phyloP scores from a whole-genome alignment of 1,140 invertebrate genomes.

The Drosophila punjabiensis region DNA sequence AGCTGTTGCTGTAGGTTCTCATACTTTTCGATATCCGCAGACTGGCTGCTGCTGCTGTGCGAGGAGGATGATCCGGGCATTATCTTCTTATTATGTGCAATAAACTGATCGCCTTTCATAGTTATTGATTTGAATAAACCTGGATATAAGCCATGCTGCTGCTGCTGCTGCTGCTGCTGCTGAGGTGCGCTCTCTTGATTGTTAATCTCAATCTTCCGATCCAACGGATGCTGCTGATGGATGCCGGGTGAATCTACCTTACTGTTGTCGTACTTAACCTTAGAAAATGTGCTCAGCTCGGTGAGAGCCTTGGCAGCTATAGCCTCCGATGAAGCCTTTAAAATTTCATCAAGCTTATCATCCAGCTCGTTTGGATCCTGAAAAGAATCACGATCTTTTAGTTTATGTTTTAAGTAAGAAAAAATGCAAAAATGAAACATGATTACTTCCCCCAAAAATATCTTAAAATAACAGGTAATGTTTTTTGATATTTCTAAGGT shows the following conservation, averaged over 20 bases:
- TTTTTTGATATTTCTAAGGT: background rate
- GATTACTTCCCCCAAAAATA: background rate
- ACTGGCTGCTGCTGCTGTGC: conserved; percentile 27
- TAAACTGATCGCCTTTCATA: conserved; percentile 39
- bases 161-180: conserved; percentile 18
- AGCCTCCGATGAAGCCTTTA: conserved; percentile 78
- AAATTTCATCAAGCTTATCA: conserved; percentile 67
- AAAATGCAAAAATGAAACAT: background rate
- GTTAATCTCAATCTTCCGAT: conserved; percentile 39
- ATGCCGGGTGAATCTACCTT: conserved; percentile 35
- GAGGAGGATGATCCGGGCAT: conserved; percentile 21
- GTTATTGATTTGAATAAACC: conserved; percentile 53
- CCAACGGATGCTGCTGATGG: conserved; percentile 15
- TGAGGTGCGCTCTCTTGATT: conserved; percentile 36
- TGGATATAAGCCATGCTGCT: conserved; percentile 45
- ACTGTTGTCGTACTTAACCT: conserved; percentile 62
- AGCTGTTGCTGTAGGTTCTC: conserved; percentile 79
- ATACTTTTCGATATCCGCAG: conserved; percentile 66
- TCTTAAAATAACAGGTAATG: background rate
- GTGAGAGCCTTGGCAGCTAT: conserved; percentile 84
- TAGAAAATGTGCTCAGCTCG: conserved; percentile 81
- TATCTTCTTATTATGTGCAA: conserved; percentile 35
- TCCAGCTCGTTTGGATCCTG: conserved; percentile 65
- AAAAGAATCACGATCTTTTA: conserved; percentile 15
- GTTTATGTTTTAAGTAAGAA: background rate